These are phyloP conservation scores for Sylvilagus bachmani DNA, from an alignment of 2,113 vertebrate species.

Conservation along the genomic window DNA sequence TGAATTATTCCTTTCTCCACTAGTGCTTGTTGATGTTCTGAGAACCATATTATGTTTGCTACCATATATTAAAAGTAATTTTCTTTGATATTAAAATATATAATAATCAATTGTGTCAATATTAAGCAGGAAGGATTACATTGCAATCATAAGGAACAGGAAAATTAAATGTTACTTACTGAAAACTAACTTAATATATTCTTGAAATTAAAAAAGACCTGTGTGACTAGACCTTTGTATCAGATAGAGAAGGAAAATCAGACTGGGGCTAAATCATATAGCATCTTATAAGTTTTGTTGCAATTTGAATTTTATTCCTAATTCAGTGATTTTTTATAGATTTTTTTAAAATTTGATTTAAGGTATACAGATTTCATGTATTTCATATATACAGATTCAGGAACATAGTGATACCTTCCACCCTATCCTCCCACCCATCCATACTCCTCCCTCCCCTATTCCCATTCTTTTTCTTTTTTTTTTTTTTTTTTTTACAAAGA, in stretches of 20 bases:
- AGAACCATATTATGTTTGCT: neutral
- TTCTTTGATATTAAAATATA: neutral
- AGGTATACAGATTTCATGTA: no score
- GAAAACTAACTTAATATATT: neutral
- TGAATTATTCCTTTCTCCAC: neutral
- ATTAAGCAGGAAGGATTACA: neutral
- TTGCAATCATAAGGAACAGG: neutral
- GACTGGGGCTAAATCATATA: neutral
- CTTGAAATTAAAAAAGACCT: neutral
- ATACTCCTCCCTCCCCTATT: no score
- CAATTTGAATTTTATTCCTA: neutral
- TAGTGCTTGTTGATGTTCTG: neutral
- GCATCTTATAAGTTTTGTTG: neutral
- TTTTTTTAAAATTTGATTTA: no score
- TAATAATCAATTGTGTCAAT: neutral
- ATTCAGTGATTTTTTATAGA: neutral
- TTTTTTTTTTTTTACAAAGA: no score
- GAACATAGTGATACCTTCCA: no score
- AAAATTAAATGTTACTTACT: neutral
- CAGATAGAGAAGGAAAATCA: neutral
- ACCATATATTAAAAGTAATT: neutral
- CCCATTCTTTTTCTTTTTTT: no score
- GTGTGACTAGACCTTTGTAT: neutral
- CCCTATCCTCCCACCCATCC: no score
- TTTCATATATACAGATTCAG: no score